phyloP scores from a whole-genome alignment of 2,113 vertebrate genomes.

The Mionectes macconnelli region DNA sequence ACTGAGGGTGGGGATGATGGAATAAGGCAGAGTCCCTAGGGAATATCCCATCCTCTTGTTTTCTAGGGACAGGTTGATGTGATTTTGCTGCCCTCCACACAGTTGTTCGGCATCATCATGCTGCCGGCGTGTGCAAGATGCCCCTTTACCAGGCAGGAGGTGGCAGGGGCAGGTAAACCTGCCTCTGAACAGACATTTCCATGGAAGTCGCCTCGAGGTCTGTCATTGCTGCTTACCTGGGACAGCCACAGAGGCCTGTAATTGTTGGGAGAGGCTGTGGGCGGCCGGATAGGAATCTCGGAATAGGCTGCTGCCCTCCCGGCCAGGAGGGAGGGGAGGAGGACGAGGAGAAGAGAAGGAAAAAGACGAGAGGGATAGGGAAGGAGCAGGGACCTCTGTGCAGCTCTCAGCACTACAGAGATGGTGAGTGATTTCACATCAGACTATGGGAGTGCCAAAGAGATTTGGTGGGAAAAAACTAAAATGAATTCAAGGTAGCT shows the following conservation, averaged over 20 bases:
- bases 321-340: not conserved
- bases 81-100: not conserved
- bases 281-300: not conserved
- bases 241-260: not conserved
- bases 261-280: conserved; percentile 38
- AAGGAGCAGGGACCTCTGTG: not conserved
- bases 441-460: not conserved
- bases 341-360: not conserved
- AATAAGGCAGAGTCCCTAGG: not conserved
- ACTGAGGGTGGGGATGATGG: not conserved
- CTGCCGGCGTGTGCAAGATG: accelerated
- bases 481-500: not conserved
- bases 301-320: not conserved
- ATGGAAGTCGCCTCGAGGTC: not conserved
- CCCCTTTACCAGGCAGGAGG: not conserved
- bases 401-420: not conserved
- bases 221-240: not conserved
- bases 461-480: not conserved
- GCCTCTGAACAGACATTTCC: not conserved
- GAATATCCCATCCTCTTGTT: not conserved
- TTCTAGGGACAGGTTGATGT: not conserved
- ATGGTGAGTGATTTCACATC: conserved; percentile 29
- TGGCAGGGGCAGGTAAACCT: not conserved
- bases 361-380: not conserved
- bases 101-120: accelerated